These are phyloP conservation scores for Aphelenchoides avenae DNA, from an alignment of 1,140 invertebrate species.

Conservation along the genomic window DNA sequence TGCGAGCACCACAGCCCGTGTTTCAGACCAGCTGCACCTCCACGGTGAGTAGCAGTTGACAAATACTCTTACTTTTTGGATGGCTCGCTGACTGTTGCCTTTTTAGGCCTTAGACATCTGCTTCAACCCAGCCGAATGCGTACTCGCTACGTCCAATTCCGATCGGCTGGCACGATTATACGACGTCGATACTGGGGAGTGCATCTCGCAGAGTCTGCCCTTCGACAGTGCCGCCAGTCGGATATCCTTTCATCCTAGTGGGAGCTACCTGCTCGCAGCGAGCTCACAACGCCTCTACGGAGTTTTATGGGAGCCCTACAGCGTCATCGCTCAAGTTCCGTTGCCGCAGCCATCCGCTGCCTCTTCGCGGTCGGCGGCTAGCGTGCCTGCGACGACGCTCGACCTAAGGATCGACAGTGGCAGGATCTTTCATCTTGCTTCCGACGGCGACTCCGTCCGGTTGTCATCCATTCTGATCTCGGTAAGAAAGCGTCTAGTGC, in stretches of 20 bases:
- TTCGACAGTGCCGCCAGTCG: neutral
- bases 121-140: constrained; percentile 20
- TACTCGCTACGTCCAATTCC: constrained; percentile 9
- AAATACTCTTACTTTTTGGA: neutral
- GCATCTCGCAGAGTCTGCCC: constrained; percentile 14
- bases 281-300: constrained; percentile 2
- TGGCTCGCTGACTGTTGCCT: neutral
- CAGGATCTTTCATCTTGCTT: constrained; percentile 2
- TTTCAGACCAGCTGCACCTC: constrained; percentile 9
- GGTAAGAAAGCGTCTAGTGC: too few species aligned
- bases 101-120: constrained; percentile 13
- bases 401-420: constrained; percentile 4
- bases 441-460: too few species aligned
- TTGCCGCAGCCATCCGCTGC: neutral
- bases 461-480: too few species aligned
- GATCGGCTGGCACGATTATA: constrained; percentile 15
- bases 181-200: constrained; percentile 15
- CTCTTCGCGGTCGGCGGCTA: neutral
- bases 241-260: constrained; percentile 7
- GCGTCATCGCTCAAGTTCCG: constrained; percentile 4
- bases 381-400: neutral
- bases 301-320: constrained; percentile 16
- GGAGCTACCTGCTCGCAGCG: constrained; percentile 7
- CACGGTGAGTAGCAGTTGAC: constrained; percentile 2
- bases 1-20: constrained; percentile 2